Evolutionary conservation across 2,888 invertebrate genomes (phyloP), one percentile per base, ranked within the genome.

Genomic region (Malacosoma neustria): DNA sequence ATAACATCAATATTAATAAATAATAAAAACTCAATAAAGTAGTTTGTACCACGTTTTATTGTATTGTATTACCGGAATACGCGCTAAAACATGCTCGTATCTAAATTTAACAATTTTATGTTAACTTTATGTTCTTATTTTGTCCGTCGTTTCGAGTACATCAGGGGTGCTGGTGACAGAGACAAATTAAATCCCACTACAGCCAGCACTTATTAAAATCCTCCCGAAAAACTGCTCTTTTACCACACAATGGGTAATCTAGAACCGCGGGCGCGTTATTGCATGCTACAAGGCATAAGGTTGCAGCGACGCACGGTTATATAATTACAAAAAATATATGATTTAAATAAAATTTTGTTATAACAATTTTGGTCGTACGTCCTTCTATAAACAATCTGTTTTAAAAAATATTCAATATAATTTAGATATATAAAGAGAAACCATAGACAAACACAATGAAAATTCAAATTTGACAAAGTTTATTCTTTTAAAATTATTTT

Each of bases 161-260:
- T 36, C 43, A 43, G 42, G 41, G 47, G 69, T 76, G 75, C 45
- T 60, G 43, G 59, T 69, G 76, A 77, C 80, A 74, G 68, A 52
- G 49, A 59, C 53, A 67, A 75, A 77, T 80, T 74, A 76, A 74
- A 74, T 68, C 63, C 57, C 57, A 61, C 67, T 67, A 54, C 54
- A 48, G 51, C 51, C 54, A 55, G 56, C 63, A 66, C 73, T 73
- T 76, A 77, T 76, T 77, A 77, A 73, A 75, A 70, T 65, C 62
- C 61, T 54, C 50, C 65, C 70, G 57, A 73, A 73, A 73, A 76
- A 74, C 65, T 73, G 68, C 70, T 70, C 68, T 72, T 68, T 72
- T 61, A 54, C 48, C 49, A 46, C 61, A 71, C 72, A 72, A 72
- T 70, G 62, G 66, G 60, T 61, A 67, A 68, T 67, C 68, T 61